Evolutionary conservation across 2,888 invertebrate genomes (phyloP), one percentile per base, ranked within the genome.

Genomic region (Apotomis capreana): DNA sequence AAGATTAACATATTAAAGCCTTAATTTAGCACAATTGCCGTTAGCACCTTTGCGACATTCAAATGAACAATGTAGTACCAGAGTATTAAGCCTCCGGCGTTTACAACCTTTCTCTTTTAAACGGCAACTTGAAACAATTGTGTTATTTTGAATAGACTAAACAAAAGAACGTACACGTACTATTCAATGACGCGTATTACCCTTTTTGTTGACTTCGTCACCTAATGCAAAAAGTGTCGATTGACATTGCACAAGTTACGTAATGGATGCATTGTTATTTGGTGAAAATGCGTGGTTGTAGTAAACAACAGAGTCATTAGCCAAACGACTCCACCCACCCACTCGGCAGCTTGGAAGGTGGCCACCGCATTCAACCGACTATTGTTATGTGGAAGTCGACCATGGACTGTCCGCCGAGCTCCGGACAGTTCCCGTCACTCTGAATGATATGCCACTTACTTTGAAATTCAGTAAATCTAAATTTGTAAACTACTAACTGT

Each of bases 121-220:
- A 63, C 12, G 1, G 26, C 12, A 44, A 40, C 59, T 5, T 83
- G 80, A 83, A 77, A 79, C 76, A 79, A 79, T 26, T 83, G 81
- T 82, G 77, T 79, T 84, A 84, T 82, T 84, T 81, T 82, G 77
- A 81, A 82, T 78, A 75, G 78, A 80, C 75, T 77, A 82, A 84
- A 86, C 84, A 88, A 89, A 85, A 84, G 81, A 73, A 80, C 59
- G 54, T 15, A 49, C 49, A 26, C 26, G 26, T 26, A 36, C 55
- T 49, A 51, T 62, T 40, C 58, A 63, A 15, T 69, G 64, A 44
- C 69, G 63, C 55, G 15, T 51, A 10, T 49, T 64, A 40, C 69
- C 68, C 61, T 68, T 68, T 60, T 46, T 49, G 58, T 40, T 51
- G 54, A 44, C 36, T 44, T 15, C 15, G 57, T 63, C 37, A 57